Base-by-base conservation (phyloP, 2,797 vertebrate species). In the Mionectes olivaceus region DNA sequence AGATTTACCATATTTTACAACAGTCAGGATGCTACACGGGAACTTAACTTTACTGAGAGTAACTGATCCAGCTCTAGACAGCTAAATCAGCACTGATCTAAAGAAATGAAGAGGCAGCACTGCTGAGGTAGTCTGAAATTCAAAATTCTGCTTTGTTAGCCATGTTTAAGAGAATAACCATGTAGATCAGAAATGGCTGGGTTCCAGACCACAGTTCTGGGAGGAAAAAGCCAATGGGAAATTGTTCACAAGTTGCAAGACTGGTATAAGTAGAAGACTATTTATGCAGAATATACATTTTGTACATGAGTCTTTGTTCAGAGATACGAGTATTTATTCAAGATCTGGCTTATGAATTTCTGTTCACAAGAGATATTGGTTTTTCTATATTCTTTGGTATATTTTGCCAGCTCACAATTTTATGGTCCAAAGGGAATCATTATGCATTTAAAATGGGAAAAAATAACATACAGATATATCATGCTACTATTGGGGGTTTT, bases 101-200 rank as follows among this genome's bases (percentile, higher is more conserved):
- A 28, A 39, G 23, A 41, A 13, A 76, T 50, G 28, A 28, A 11
- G 23, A 87, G 32, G 39, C 33, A 76, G 32, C 19, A 33, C 46
- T 49, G 46, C 46, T 76, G 71, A 56, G 19, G 28, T 37, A 49
- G 11, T 39, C 11, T 61, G 49, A 68, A 84, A 84, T 10, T 19
- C 14, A 10, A 7, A 22, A 35, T 77, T 83, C 44, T 76, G 30
- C 11, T 74, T 50, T 53, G 11, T 75, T 86, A 84, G 8, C 4
- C 7, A 11, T 52, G 13, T 75, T 93, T 73, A 79, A 82, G 39
- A 76, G 19, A 83, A 73, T 16, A 65, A 21, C 3, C 10, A 64
- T 0, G 0, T 61, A 68, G 70, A 70, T 2, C 1, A 75, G 68
- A 83, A 87, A 39, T 4, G 25, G 1, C 16, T 75, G 4, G 0